Evolutionary conservation across 2,113 vertebrate genomes (phyloP), one percentile per base, ranked within the genome.

Genomic region (Ammodytes marinus): DNA sequence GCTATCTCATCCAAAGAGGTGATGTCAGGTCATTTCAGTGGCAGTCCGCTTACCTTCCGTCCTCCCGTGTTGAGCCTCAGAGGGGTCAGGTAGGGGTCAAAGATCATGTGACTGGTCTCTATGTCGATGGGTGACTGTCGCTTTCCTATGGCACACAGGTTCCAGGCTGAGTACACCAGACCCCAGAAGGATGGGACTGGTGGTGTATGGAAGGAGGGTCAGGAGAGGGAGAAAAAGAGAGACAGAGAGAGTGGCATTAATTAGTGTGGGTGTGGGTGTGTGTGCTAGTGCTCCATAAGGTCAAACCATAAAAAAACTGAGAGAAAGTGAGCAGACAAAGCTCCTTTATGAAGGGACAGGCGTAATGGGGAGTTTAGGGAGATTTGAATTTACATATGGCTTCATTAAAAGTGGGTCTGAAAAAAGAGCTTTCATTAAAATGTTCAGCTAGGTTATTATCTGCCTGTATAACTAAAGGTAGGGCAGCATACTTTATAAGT

Each of bases 81-180:
- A n/a, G 97, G 97, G 10, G 96, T 97, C 89, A 99, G 93, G 91
- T 98, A 97, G 61, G 98, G 98, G 86, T 99, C 98, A 68, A 99
- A 99, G 93, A 99, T 99, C 98, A 99, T 98, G 95, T 98, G 97
- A 90, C 97, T 98, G 89, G 98, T 99, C 94, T 99, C 98, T 59
- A 99, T 97, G 95, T 99, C 98, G 85, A 99, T 96, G 42, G 98
- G 97, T 2, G 98, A 99, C 93, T 99, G 98, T 45, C 97, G 95
- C 93, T 99, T 99, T 68, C 98, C 98, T 60, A 98, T 98, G 59
- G 98, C 97, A 90, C 98, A 99, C 82, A 99, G 96, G 88, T 98
- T 99, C 98, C 98, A 99, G 79, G 97, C 98, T 42, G 98, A 99
- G 95, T 99, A 98, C 90, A 99, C 98, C 95, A 99, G 95, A 90